phyloP scores from a whole-genome alignment of 37 sponge, comb jelly and placozoan species.

The Spongilla lacustris region DNA sequence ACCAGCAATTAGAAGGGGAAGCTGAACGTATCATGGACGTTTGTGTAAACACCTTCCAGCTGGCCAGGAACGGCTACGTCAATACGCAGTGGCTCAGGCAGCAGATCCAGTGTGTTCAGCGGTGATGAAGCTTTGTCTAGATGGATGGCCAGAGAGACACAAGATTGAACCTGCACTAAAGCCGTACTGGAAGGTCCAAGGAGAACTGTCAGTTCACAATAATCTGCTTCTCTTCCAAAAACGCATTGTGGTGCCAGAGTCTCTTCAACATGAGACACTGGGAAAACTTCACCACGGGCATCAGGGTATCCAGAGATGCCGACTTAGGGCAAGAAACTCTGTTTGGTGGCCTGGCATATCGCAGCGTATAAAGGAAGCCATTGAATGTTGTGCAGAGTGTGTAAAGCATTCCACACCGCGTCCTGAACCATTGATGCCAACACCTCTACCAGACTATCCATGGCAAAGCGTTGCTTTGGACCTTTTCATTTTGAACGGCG shows the following conservation, averaged over 20 bases:
- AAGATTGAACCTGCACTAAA: no score
- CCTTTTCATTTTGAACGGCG: slow-evolving; percentile 26
- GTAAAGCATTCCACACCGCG: neutral
- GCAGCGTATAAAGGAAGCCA: slow-evolving; percentile 1
- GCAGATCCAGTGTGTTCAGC: slow-evolving; percentile 3
- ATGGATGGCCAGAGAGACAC: slow-evolving; percentile 4
- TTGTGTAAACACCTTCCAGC: neutral
- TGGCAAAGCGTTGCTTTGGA: slow-evolving; percentile 59
- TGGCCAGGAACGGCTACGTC: neutral
- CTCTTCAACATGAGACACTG: neutral
- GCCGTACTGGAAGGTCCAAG: slow-evolving; percentile 13
- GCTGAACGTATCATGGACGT: neutral
- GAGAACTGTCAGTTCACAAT: neutral
- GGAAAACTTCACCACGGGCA: slow-evolving; percentile 15
- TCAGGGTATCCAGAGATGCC: slow-evolving; percentile 11
- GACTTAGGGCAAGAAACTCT: neutral
- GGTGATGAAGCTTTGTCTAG: neutral
- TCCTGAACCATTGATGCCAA: slow-evolving; percentile 28
- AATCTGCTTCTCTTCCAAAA: neutral
- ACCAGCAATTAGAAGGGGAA: neutral
- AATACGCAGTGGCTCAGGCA: neutral
- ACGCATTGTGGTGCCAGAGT: slow-evolving; percentile 9
- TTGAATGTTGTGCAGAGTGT: slow-evolving; percentile 14
- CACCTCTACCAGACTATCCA: slow-evolving; percentile 42
- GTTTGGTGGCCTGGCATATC: slow-evolving; percentile 63